Evolutionary conservation across 2,888 invertebrate genomes (phyloP), one percentile per base, ranked within the genome.

Genomic region (Nephrocerus scutellatus): DNA sequence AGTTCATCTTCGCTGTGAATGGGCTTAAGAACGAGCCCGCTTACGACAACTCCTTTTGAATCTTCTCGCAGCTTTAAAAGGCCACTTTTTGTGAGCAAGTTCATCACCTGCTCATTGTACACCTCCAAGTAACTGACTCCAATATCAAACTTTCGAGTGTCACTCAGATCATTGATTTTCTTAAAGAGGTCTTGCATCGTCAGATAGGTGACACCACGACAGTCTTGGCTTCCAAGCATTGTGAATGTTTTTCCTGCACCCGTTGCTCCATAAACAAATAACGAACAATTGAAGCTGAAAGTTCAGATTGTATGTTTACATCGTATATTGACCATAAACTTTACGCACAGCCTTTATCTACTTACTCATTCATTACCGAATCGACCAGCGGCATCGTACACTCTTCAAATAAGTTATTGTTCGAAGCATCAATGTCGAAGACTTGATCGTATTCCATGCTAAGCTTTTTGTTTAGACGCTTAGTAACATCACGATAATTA

Each of bases 181-280:
- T 72, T 65, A 55, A 89, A 93, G 0, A 95, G 71, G 56, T 92
- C 88, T 39, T 82, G 79, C 78, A 93, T 88, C 0, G 93, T 93
- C 35, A 87, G 74, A 59, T 83, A 91, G 10, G 90, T 90, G 14
- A 95, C 84, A 0, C 93, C 93, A 0, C 88, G 90, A 51, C 77
- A 72, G 4, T 76, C 71, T 4, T 72, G 72, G 46, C 71, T 80
- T 0, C 95, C 93, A 29, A 93, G 74, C 93, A 95, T 95, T 0
- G 93, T 95, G 59, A 81, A 84, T 0, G 95, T 95, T 68, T 95
- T 95, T 0, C 95, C 95, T 6, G 93, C 90, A 0, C 95, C 95
- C 0, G 93, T 95, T 0, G 93, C 92, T 3, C 93, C 95, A 66
- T 95, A 95, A 2, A 85, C 93, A 72, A 95, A 95, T 20, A 95